Percentiles rank a stretch among this genome's conserved stretches.
Evolutionary conservation across 2,888 invertebrate genomes (phyloP).

Genomic region (Electrophaes corylata): DNA sequence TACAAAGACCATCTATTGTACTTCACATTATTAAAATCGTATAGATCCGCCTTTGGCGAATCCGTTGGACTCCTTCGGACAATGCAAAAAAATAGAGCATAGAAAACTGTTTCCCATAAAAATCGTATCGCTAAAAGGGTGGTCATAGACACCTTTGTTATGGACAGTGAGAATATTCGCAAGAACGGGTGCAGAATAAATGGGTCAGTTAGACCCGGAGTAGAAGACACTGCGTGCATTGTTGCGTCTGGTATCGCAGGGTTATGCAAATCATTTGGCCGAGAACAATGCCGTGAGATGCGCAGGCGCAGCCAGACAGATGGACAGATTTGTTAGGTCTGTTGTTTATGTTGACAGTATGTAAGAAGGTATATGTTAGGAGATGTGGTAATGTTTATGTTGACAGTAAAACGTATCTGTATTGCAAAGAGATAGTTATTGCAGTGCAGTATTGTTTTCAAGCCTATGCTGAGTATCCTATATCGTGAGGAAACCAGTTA

Average conservation of each 20-base stretch:
- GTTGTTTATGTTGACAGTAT: slow-evolving; percentile 38
- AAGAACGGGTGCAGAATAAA: slow-evolving; percentile 64
- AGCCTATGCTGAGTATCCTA: background rate
- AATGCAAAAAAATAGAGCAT: slow-evolving; percentile 82
- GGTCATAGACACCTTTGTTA: slow-evolving; percentile 65
- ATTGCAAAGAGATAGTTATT: slow-evolving; percentile 17
- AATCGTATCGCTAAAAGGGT: slow-evolving; percentile 74
- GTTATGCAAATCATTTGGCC: slow-evolving; percentile 72
- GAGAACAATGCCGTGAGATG: slow-evolving; percentile 66
- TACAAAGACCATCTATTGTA: slow-evolving; percentile 63
- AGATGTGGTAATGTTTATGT: slow-evolving; percentile 30
- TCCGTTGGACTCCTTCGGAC: slow-evolving; percentile 69
- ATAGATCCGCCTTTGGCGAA: slow-evolving; percentile 76
- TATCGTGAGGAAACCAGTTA: too few species aligned
- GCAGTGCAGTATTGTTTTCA: slow-evolving; percentile 16
- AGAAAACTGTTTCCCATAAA: slow-evolving; percentile 79
- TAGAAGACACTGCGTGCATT: slow-evolving; percentile 60
- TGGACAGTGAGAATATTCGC: slow-evolving; percentile 80
- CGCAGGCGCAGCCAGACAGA: slow-evolving; percentile 23
- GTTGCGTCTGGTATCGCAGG: slow-evolving; percentile 64
- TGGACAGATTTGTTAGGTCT: slow-evolving; percentile 40
- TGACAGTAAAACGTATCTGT: slow-evolving; percentile 39
- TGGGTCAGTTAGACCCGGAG: slow-evolving; percentile 73
- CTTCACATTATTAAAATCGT: slow-evolving; percentile 66
- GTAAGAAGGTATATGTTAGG: slow-evolving; percentile 10